Conservation (phyloP, 2,113 vertebrate species). For the Bubo blakistoni region DNA sequence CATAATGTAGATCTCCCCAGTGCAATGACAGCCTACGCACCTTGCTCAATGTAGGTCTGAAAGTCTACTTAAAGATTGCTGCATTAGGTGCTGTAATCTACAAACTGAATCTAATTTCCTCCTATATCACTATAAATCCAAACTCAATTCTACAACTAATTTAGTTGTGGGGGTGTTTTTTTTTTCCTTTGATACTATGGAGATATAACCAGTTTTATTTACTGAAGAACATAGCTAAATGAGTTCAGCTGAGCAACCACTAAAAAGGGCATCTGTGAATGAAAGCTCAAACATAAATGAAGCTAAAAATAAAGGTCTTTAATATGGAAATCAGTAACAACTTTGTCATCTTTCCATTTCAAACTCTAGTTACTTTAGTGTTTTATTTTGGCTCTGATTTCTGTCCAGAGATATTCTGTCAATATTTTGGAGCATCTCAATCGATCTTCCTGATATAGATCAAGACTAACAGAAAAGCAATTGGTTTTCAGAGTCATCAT, state of each 20-base stretch:
- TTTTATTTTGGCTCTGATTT: constrained; percentile 21
- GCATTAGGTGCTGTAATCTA: background rate
- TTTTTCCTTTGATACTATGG: background rate
- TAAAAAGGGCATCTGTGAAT: background rate
- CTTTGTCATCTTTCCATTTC: background rate
- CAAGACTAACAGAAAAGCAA: background rate
- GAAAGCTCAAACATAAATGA: background rate
- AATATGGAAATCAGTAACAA: background rate
- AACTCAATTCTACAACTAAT: background rate
- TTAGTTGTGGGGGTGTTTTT: background rate
- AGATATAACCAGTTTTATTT: background rate
- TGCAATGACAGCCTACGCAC: background rate
- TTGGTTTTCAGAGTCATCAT: constrained; percentile 10
- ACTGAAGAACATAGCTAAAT: background rate
- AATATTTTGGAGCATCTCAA: background rate
- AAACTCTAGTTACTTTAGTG: background rate
- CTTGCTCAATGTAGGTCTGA: background rate
- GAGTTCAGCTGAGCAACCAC: background rate
- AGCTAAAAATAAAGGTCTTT: background rate
- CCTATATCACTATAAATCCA: background rate
- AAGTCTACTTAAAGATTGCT: background rate
- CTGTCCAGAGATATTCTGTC: background rate
- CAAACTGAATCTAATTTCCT: background rate
- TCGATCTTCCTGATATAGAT: background rate
- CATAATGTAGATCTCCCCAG: background rate